These are phyloP conservation scores for Cariama cristata DNA, from an alignment of 2,113 vertebrate species.

Conservation along the genomic window DNA sequence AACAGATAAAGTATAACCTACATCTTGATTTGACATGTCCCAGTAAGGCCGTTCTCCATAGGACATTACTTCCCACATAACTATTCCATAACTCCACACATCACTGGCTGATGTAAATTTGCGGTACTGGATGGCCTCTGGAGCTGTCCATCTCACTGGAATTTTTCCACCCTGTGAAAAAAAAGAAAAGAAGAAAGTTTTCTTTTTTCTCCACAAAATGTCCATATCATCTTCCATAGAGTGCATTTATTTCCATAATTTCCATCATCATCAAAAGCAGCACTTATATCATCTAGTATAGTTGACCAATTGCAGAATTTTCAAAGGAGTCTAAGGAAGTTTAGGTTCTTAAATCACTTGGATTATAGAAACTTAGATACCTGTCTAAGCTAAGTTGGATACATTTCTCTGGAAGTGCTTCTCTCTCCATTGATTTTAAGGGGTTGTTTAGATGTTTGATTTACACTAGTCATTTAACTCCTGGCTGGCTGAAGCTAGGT, in stretches of 20 bases:
- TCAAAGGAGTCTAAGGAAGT: neutral
- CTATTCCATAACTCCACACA: conserved; percentile 97
- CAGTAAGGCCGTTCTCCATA: conserved; percentile 97
- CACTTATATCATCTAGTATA: neutral
- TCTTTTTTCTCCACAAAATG: neutral
- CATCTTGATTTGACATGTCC: conserved; percentile 99
- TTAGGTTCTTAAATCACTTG: neutral
- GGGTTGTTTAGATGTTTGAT: neutral
- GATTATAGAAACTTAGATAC: neutral
- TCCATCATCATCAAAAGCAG: neutral
- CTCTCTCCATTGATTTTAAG: neutral
- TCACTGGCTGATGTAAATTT: conserved; percentile 98
- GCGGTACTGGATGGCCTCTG: conserved; percentile 96
- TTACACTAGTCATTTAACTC: neutral
- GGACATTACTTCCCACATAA: conserved; percentile 99
- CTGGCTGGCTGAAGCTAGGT: neutral
- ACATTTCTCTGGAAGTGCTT: neutral
- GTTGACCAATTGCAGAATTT: neutral
- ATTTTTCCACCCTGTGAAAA: conserved; percentile 92
- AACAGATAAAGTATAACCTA: conserved; percentile 76
- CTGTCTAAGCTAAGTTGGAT: neutral
- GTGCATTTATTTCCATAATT: neutral
- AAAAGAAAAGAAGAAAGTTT: neutral
- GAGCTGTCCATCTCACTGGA: conserved; percentile 97
- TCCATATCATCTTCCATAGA: neutral